phyloP scores from a whole-genome alignment of 1,140 invertebrate species.

The Penaeus vannamei region DNA sequence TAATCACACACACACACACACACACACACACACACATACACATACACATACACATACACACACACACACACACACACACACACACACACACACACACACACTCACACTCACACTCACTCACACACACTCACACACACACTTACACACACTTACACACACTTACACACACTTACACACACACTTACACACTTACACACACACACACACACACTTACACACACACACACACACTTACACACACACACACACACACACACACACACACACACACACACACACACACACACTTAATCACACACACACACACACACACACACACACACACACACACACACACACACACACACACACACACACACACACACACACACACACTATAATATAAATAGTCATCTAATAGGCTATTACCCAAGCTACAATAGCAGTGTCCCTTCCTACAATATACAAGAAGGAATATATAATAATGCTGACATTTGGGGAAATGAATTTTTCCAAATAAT shows the following conservation, averaged over 20 bases:
- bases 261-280: no score
- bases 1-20: no score
- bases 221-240: no score
- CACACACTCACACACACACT: not conserved
- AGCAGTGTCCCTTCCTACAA: not conserved
- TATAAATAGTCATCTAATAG: not conserved
- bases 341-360: not conserved
- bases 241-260: no score
- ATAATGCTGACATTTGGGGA: no score
- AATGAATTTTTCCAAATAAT: no score
- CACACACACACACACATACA: no score
- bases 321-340: not conserved
- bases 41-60: no score
- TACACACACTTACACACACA: not conserved
- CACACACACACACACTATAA: not conserved
- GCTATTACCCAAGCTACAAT: not conserved
- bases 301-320: not conserved
- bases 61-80: no score
- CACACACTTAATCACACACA: not conserved
- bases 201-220: not conserved
- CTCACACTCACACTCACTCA: accelerated
- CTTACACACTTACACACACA: not conserved
- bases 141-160: not conserved
- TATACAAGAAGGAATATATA: no score
- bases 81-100: not conserved